phyloP scores from a whole-genome alignment of 2,797 vertebrate genomes.

The Varecia variegata region DNA sequence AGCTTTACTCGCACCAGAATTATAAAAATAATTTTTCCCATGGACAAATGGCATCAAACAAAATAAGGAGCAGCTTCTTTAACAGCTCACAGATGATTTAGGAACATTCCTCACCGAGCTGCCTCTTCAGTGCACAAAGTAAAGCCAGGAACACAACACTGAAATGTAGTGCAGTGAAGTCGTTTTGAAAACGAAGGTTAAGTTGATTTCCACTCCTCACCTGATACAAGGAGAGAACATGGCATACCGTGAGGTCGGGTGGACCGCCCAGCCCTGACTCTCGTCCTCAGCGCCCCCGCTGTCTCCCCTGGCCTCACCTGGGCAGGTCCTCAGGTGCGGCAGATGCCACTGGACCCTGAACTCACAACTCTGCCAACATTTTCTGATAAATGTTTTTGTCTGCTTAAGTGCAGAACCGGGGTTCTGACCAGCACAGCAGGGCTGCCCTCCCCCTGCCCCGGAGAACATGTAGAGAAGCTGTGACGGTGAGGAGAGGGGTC shows the following conservation, averaged over 20 bases:
- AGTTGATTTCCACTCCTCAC: neutral
- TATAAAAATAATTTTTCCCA: neutral
- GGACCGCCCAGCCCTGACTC: neutral
- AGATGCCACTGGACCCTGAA: neutral
- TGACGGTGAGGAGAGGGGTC: neutral
- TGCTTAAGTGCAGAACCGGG: neutral
- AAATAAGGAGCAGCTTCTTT: neutral
- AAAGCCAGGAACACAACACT: neutral
- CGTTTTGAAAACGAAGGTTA: neutral
- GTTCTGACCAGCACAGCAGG: neutral
- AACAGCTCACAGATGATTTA: neutral
- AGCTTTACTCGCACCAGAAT: neutral
- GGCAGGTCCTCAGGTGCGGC: neutral
- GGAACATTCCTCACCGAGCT: neutral
- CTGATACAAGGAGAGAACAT: neutral
- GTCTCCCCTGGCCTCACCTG: fast-evolving
- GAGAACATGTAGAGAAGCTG: neutral
- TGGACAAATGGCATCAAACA: neutral
- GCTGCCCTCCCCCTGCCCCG: neutral
- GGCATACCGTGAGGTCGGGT: fast-evolving
- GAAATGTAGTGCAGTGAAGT: neutral
- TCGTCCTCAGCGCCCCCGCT: fast-evolving
- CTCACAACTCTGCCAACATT: neutral
- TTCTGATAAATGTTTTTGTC: neutral
- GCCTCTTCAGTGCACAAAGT: neutral